Conservation (phyloP, 2,888 invertebrate species). For the Chrysolina oricalcia region DNA sequence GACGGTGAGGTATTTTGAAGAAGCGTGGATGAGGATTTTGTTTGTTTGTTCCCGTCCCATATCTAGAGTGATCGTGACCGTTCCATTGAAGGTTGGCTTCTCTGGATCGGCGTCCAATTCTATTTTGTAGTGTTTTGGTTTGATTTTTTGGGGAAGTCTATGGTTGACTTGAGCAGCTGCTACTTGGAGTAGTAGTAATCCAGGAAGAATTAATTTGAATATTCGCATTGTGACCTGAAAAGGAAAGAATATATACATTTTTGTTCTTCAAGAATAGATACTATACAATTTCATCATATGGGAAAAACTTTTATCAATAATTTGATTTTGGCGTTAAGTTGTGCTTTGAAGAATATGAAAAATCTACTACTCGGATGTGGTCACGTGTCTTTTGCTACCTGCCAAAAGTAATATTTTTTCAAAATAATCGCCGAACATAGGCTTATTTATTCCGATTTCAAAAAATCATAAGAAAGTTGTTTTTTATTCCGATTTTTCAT, state of each 20-base stretch:
- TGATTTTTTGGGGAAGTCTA: conserved; percentile 72
- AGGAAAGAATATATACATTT: neutral
- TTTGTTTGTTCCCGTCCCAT: neutral
- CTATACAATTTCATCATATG: too few species aligned
- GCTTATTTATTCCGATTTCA: too few species aligned
- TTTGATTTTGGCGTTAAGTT: too few species aligned
- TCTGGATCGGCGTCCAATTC: conserved; percentile 55
- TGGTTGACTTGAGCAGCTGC: conserved; percentile 57
- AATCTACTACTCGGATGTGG: too few species aligned
- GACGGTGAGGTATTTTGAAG: conserved; percentile 35
- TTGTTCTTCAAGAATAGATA: too few species aligned
- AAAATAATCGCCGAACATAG: too few species aligned
- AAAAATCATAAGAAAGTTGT: too few species aligned
- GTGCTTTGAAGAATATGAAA: too few species aligned
- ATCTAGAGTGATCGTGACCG: conserved; percentile 38
- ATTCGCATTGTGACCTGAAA: conserved; percentile 1
- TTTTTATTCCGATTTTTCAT: too few species aligned
- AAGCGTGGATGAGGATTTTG: conserved; percentile 35
- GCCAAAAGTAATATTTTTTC: too few species aligned
- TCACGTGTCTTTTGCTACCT: too few species aligned
- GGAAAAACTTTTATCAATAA: too few species aligned
- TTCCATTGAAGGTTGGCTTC: conserved; percentile 40
- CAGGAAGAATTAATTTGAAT: neutral
- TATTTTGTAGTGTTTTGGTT: conserved; percentile 74
- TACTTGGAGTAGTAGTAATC: neutral